phyloP scores from a whole-genome alignment of 2,888 invertebrate genomes.

The Nowickia ferox region DNA sequence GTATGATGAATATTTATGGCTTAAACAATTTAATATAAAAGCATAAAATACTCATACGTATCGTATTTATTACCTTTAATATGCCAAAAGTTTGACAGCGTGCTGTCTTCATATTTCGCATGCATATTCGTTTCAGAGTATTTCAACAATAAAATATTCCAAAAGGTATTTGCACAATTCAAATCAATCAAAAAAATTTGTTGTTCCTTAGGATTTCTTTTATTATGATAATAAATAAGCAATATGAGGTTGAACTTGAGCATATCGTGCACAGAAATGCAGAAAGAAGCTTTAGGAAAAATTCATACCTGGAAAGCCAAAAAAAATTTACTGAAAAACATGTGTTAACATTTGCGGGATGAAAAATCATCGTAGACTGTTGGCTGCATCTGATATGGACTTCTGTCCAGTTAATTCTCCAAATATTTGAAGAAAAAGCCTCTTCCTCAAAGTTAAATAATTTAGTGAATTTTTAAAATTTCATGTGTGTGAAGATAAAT shows the following conservation, averaged over 20 bases:
- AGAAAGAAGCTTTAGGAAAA: not conserved
- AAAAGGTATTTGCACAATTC: constrained; percentile 14
- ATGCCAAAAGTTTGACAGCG: not conserved
- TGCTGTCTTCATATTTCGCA: not conserved
- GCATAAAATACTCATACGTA: constrained; percentile 46
- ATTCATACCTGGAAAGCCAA: no score
- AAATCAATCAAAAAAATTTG: constrained; percentile 50
- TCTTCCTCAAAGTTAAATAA: no score
- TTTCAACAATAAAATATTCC: constrained; percentile 15
- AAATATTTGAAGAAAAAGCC: no score
- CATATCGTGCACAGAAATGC: not conserved
- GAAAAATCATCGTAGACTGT: no score
- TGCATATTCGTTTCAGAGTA: not conserved
- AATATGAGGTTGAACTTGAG: not conserved
- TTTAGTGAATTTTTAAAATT: no score
- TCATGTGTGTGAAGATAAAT: no score
- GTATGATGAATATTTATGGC: constrained; percentile 45
- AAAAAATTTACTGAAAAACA: no score
- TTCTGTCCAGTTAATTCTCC: no score
- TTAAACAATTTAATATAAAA: constrained; percentile 7
- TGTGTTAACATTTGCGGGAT: no score
- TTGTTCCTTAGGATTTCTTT: constrained; percentile 14
- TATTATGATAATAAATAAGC: constrained; percentile 20
- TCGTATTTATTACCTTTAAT: not conserved
- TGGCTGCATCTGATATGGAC: no score